phyloP scores from a whole-genome alignment of 2,113 vertebrate species.

The Gymnarchus niloticus region DNA sequence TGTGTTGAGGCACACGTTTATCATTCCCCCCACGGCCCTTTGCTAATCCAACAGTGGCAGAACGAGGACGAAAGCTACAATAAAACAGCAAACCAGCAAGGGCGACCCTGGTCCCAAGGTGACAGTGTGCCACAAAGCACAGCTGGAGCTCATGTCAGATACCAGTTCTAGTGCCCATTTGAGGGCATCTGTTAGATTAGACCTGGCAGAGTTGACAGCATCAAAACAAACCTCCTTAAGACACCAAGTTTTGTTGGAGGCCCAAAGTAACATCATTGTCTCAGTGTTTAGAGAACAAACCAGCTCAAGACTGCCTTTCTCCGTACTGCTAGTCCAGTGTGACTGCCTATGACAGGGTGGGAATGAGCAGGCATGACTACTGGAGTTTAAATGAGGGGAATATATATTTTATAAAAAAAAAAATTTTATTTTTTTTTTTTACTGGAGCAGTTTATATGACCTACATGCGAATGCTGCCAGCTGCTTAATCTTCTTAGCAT shows the following conservation, averaged over 20 bases:
- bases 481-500: constrained; percentile 27
- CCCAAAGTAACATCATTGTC: background rate
- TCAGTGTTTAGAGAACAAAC: background rate
- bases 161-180: background rate
- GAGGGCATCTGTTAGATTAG: background rate
- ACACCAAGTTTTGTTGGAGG: background rate
- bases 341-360: background rate
- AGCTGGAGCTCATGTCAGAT: background rate
- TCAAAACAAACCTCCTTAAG: background rate
- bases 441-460: constrained; percentile 20
- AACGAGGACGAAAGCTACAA: background rate
- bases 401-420: background rate
- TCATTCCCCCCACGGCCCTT: background rate
- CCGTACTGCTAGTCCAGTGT: background rate
- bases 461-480: constrained; percentile 6
- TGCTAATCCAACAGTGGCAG: background rate
- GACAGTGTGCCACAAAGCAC: background rate
- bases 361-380: background rate
- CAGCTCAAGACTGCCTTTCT: background rate
- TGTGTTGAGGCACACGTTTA: background rate
- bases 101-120: background rate
- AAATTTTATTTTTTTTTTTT: constrained; percentile 6
- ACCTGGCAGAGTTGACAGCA: background rate
- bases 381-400: background rate
- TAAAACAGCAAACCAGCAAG: background rate